Base-by-base conservation (phyloP, 2,888 invertebrate genomes). In the Strigamia crassipes region DNA sequence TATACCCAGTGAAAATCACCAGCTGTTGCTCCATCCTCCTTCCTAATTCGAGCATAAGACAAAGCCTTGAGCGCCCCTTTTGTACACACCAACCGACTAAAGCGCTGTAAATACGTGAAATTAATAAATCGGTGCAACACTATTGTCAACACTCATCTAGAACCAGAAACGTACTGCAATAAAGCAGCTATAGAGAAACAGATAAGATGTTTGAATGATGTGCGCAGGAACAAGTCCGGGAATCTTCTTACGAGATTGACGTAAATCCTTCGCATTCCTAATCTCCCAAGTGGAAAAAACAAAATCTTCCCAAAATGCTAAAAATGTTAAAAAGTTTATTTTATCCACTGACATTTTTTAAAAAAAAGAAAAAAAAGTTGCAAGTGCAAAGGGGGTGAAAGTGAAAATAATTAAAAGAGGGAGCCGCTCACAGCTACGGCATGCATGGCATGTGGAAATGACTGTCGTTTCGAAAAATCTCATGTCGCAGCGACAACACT, bases 401-500 rank as follows among this genome's bases (percentile, higher is more conserved):
- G 61, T 21, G 61, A 66, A 51, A 66, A 66, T 66, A 66, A 66
- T 66, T 66, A 66, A 66, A 66, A 66, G 61, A n/a, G 21, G 61
- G 61, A 12, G 21, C 18, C 61, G 61, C 61, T 13, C 46, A n/a
- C 61, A 21, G 61, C 61, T n/a, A 66, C 12, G 61, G 61, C 61
- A 66, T 23, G 61, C 23, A 8, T 21, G 61, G 61, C 61, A 66
- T 23, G 61, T 66, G 3, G 61, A 66, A 66, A 66, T 66, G 18
- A n/a, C 21, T 66, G 61, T 66, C 61, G 61, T 66, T 61, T 66
- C 10, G 21, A 66, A 66, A 66, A 66, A 66, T 66, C 23, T 66
- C 61, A 23, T 66, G 61, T 66, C 61, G 21, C 21, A 66, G 61
- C 21, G 21, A 21, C 61, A 66, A 66, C 61, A 66, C 61, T 66